phyloP scores from a whole-genome alignment of 2,888 invertebrate species.

The Leucoma salicis region DNA sequence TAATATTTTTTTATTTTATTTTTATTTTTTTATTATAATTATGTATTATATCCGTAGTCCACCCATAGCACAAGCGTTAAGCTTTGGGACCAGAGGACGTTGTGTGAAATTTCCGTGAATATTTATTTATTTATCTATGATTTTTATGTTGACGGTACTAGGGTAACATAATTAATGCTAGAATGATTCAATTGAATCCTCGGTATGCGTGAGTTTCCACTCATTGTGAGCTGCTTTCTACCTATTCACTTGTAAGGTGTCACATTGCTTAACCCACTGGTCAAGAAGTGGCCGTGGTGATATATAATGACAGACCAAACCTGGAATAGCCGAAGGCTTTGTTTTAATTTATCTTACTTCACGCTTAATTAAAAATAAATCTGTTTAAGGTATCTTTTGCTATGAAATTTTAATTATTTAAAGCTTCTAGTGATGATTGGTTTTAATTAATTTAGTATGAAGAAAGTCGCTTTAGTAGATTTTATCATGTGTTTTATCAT shows the following conservation, averaged over 20 bases:
- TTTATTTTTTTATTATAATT: too few relatives aligned
- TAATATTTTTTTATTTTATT: too few relatives aligned
- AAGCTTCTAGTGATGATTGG: too few relatives aligned
- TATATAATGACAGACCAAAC: slow-evolving; percentile 29
- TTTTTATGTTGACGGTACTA: slow-evolving; percentile 45
- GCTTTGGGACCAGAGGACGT: too few relatives aligned
- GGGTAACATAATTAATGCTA: slow-evolving; percentile 57
- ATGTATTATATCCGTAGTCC: too few relatives aligned
- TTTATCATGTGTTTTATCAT: too few relatives aligned
- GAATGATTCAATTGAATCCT: slow-evolving; percentile 71
- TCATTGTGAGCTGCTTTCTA: slow-evolving; percentile 71
- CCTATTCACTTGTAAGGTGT: slow-evolving; percentile 53
- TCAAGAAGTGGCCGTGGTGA: slow-evolving; percentile 14
- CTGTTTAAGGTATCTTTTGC: slow-evolving; percentile 3
- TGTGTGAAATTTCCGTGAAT: too few relatives aligned
- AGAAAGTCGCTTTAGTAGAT: too few relatives aligned
- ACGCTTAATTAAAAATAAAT: slow-evolving; percentile 18
- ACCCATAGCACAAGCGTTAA: too few relatives aligned
- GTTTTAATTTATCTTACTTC: slow-evolving; percentile 24
- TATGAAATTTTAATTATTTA: too few relatives aligned
- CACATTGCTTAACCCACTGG: slow-evolving; percentile 57
- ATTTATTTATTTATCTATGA: too few relatives aligned
- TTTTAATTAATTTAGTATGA: too few relatives aligned
- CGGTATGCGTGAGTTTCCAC: slow-evolving; percentile 68
- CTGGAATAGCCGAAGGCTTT: slow-evolving; percentile 25